Evolutionary conservation across 2,888 invertebrate species (phyloP), one percentile per base, ranked within the genome.

Genomic region (Ormyrus labotus): DNA sequence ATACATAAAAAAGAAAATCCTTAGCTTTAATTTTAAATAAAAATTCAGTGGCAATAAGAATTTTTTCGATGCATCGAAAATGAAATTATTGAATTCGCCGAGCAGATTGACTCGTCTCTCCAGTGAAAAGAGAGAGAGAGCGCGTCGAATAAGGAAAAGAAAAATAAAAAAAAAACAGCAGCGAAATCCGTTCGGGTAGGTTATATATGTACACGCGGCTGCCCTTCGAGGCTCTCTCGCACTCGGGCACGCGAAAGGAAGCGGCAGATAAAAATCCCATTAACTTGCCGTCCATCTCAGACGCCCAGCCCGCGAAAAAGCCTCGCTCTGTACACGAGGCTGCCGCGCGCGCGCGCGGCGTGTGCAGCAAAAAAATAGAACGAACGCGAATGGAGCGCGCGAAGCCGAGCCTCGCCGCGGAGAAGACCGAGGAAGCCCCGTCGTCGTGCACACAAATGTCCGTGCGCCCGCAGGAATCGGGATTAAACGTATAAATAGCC

Each of bases 211-310:
- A 34, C 34, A 34, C 13, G 48, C 67, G 69, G 2, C 4, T 60
- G 4, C 10, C 71, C 34, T 34, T 34, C 34, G 34, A 34, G 34
- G 34, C 34, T 34, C 34, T 34, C 34, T 34, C 34, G 34, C 34
- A 4, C 4, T 34, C 34, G 34, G 34, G 57, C 50, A 58, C 58
- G 34, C 34, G 57, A 48, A 72, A 68, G 57, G 70, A 74, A 65
- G 60, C 58, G 45, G 55, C 72, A 58, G 79, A 82, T 82, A 76
- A 82, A 82, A 82, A 79, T 82, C 78, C 81, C 79, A 82, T 82
- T 79, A 82, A 70, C 71, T 19, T 63, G 68, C 61, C 75, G 75
- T 71, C 70, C 69, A 58, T 81, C 72, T 65, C 13, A n/a, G 65
- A n/a, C 51, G 55, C 45, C 57, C 34, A 51, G n/a, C 13, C 13